Conservation (phyloP, 2,888 invertebrate species). For the Neocrepidodera transversa region DNA sequence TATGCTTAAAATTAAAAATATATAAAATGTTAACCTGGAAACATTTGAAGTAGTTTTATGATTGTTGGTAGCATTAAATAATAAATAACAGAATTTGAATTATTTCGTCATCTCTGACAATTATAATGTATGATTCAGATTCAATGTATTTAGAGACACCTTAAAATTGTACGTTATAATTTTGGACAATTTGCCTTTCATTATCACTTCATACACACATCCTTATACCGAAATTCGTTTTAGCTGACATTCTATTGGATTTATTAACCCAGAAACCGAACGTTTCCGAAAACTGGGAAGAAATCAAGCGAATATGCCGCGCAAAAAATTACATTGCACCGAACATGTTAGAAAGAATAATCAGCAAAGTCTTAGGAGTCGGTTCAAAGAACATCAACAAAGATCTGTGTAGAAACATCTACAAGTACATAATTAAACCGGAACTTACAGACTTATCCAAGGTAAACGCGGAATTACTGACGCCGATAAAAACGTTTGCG, state of each 20-base stretch:
- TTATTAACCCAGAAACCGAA: conserved; percentile 24
- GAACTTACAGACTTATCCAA: conserved; percentile 29
- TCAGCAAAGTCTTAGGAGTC: conserved; percentile 23
- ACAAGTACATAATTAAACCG: conserved; percentile 33
- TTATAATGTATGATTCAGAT: too few relatives aligned
- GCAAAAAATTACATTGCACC: conserved; percentile 30
- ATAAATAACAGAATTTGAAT: too few relatives aligned
- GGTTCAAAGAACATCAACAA: conserved; percentile 23
- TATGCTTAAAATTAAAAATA: too few relatives aligned
- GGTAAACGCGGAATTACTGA: conserved; percentile 16
- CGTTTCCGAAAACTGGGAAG: conserved; percentile 36
- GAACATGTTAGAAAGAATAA: conserved; percentile 27
- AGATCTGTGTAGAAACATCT: conserved; percentile 33
- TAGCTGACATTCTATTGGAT: conserved; percentile 34
- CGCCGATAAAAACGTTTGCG: conserved; percentile 18
- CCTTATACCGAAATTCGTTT: too few relatives aligned
- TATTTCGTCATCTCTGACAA: too few relatives aligned
- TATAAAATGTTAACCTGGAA: too few relatives aligned
- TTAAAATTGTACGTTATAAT: too few relatives aligned
- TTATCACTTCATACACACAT: too few relatives aligned
- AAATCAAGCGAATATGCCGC: conserved; percentile 31
- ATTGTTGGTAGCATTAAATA: too few relatives aligned
- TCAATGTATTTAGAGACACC: too few relatives aligned
- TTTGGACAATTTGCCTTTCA: too few relatives aligned
- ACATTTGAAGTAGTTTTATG: too few relatives aligned